These are phyloP conservation scores for Brotula barbata DNA, from an alignment of 2,797 vertebrate genomes.

Conservation along the genomic window DNA sequence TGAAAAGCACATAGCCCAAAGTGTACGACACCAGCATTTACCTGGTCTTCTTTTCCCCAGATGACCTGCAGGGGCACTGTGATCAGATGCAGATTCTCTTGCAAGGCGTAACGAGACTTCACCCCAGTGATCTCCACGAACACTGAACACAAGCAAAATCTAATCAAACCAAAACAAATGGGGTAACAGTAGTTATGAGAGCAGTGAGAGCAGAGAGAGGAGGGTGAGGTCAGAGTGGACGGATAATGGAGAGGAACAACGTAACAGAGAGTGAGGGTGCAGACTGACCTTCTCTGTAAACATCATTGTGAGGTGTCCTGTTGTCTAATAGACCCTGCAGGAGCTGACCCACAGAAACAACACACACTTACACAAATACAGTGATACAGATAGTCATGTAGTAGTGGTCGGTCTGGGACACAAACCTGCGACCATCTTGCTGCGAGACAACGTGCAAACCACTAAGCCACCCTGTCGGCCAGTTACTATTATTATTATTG, in stretches of 20 bases:
- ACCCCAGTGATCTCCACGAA: conserved; percentile 85
- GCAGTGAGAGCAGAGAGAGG: no score
- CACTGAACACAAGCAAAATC: conserved; percentile 69
- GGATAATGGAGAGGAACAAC: background rate
- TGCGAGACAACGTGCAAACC: no score
- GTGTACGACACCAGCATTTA: conserved; percentile 52
- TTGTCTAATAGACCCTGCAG: conserved; percentile 61
- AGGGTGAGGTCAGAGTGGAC: no score
- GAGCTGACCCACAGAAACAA: conserved; percentile 44
- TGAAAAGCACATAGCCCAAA: no score
- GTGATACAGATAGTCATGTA: no score
- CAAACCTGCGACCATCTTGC: no score
- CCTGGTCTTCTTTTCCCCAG: conserved; percentile 97
- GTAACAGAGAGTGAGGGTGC: no score
- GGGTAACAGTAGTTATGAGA: no score
- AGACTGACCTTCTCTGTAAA: conserved; percentile 68
- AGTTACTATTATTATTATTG: no score
- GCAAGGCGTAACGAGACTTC: conserved; percentile 84
- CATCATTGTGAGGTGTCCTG: conserved; percentile 64
- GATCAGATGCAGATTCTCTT: conserved; percentile 88
- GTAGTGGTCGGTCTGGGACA: no score
- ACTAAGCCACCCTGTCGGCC: no score
- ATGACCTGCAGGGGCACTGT: conserved; percentile 86
- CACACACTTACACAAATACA: background rate
- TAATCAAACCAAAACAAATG: background rate